Percentiles rank a stretch among this genome's conserved stretches.
Evolutionary conservation across 1,140 invertebrate genomes (phyloP).

Genomic region (Aleiodes sp.): DNA sequence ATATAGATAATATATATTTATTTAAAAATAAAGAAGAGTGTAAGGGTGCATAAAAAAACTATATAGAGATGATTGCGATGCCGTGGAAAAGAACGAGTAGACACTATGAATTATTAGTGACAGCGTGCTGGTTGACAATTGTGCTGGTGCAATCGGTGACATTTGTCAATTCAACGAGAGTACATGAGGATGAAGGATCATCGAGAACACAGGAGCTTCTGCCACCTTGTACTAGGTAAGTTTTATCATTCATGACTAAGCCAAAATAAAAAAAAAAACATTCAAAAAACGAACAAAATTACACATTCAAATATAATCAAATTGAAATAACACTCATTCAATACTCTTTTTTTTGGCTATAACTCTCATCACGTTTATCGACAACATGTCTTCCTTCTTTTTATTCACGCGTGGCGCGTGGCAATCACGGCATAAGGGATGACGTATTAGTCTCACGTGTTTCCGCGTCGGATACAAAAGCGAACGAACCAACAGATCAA

Average conservation of each 20-base stretch:
- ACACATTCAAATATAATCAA: not conserved
- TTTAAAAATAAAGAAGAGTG: slow-evolving; percentile 6
- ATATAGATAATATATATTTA: too few species aligned
- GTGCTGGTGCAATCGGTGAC: slow-evolving; percentile 35
- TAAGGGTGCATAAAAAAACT: not conserved
- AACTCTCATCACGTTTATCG: not conserved
- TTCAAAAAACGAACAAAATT: too few species aligned
- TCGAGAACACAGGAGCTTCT: slow-evolving; percentile 28
- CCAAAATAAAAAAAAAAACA: not conserved
- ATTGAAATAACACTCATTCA: too few species aligned
- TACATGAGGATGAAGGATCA: not conserved
- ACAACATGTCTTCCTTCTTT: not conserved
- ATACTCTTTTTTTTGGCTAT: not conserved
- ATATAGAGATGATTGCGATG: not conserved
- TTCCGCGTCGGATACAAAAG: slow-evolving; percentile 28
- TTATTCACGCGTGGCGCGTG: not conserved
- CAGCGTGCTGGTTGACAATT: slow-evolving; percentile 15
- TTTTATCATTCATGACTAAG: slow-evolving; percentile 24
- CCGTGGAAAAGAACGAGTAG: not conserved
- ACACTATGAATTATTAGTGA: slow-evolving; percentile 6
- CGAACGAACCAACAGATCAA: slow-evolving; percentile 21
- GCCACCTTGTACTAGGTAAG: slow-evolving; percentile 59
- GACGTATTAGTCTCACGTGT: slow-evolving; percentile 16
- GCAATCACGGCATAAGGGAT: not conserved
- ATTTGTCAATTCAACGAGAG: slow-evolving; percentile 10